A percentile compares a stretch with the other conserved stretches of the same genome.
Evolutionary conservation across 2,113 vertebrate genomes (phyloP).

Genomic region (Morone chrysops): DNA sequence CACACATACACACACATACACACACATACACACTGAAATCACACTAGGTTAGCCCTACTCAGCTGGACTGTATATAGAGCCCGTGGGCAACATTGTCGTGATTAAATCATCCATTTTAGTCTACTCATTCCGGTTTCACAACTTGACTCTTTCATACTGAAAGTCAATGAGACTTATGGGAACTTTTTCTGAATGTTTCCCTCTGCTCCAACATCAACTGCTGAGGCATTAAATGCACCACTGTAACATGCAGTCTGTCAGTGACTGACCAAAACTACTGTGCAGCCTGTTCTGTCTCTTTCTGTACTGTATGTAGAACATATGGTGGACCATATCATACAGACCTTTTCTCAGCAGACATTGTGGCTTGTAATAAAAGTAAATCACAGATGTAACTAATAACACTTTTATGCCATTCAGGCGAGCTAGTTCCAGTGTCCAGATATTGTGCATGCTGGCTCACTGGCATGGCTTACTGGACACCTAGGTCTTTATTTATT

Average conservation of each 20-base stretch:
- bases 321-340: too few relatives aligned
- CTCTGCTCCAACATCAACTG: background rate
- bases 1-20: constrained; percentile 5
- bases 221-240: background rate
- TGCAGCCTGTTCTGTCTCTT: background rate
- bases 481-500: too few relatives aligned
- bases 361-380: background rate
- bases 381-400: background rate
- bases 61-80: constrained; percentile 24
- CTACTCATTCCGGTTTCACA: constrained; percentile 16
- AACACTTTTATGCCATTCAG: background rate
- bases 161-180: constrained; percentile 14
- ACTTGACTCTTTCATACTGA: background rate
- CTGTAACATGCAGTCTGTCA: background rate
- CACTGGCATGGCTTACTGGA: background rate
- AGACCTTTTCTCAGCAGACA: background rate
- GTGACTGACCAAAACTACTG: background rate
- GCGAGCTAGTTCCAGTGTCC: background rate
- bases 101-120: constrained; percentile 26
- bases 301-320: too few relatives aligned
- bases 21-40: constrained; percentile 22
- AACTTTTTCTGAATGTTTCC: background rate
- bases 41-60: constrained; percentile 16
- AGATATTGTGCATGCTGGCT: background rate
- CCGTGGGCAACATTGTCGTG: constrained; percentile 9